Evolutionary conservation across 1,140 invertebrate genomes (phyloP), one percentile per base, ranked within the genome.

Genomic region (Acarapis woodi): DNA sequence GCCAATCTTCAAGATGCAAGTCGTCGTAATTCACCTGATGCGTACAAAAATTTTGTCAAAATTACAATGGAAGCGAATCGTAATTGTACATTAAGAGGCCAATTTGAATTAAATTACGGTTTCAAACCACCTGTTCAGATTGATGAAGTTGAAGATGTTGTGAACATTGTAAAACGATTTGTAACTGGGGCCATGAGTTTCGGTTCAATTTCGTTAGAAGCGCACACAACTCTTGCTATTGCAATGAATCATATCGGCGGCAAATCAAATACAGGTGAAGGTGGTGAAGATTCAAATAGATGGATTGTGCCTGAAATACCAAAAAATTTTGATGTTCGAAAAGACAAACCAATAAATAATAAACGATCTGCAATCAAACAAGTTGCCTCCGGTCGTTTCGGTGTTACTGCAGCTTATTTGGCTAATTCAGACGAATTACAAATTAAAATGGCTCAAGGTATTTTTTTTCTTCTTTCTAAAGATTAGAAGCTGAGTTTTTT

Each of bases 371-470:
- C 63, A 21, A 68, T 68, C 42, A 68, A 68, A 52, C 67, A 68
- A 52, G 82, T 99, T 23, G 90, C 90, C 4, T 90, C 82, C 25
- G 90, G 88, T 15, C 64, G 90, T 35, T 99, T 99, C 61, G 90
- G 90, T 15, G 90, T 99, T 0, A 97, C 87, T 0, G 82, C 82
- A 26, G 75, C 83, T 1, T 97, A 99, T 52, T 56, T 97, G 21
- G 82, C 85, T 6, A 78, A 96, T 60, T 78, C 88, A 12, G 82
- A 93, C 56, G 83, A 90, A 55, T 51, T 93, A 35, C 85, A 93
- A 57, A 93, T 93, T 50, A 93, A 93, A 61, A 90, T 93, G 82
- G 85, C 85, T n/a, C 85, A 93, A 58, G 85, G n/a, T n/a, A n/a
- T n/a, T n/a, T n/a, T n/a, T n/a, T n/a, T n/a, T n/a, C n/a, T n/a